Conservation (phyloP, 1,140 invertebrate species). For the Drosophila dunni region DNA sequence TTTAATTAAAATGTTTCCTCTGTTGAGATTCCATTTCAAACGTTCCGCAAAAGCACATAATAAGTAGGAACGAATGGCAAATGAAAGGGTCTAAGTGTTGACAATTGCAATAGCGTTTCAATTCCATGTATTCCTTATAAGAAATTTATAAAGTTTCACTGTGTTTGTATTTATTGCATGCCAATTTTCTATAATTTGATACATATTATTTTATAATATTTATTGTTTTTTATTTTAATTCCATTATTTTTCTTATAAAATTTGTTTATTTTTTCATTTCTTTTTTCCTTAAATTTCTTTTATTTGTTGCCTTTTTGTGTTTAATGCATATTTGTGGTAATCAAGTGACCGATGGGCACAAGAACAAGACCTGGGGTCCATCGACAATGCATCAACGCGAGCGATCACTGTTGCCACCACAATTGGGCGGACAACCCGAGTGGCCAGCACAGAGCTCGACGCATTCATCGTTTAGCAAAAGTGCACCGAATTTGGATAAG, state of each 20-base stretch:
- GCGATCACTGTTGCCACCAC: conserved; percentile 89
- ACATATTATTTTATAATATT: not conserved
- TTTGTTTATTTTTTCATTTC: conserved; percentile 32
- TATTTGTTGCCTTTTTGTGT: conserved; percentile 32
- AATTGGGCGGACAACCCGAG: conserved; percentile 80
- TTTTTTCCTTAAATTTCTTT: conserved; percentile 37
- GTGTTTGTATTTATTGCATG: not conserved
- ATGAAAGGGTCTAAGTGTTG: too few species aligned
- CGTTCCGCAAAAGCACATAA: too few species aligned
- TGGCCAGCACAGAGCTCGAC: conserved; percentile 84
- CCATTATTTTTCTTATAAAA: conserved; percentile 26
- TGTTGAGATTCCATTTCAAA: too few species aligned
- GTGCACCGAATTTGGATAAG: conserved; percentile 94
- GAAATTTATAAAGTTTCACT: too few species aligned
- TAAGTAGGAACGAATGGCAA: too few species aligned
- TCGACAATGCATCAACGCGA: conserved; percentile 95
- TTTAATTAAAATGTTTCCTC: too few species aligned
- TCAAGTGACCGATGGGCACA: conserved; percentile 95
- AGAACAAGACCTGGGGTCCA: conserved; percentile 99
- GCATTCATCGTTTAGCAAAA: conserved; percentile 86
- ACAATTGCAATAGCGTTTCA: too few species aligned
- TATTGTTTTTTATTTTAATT: conserved; percentile 15
- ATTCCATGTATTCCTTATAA: too few species aligned
- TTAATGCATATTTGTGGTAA: conserved; percentile 21
- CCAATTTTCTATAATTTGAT: not conserved